phyloP scores from a whole-genome alignment of 2,113 vertebrate genomes.

The Excalfactoria chinensis region DNA sequence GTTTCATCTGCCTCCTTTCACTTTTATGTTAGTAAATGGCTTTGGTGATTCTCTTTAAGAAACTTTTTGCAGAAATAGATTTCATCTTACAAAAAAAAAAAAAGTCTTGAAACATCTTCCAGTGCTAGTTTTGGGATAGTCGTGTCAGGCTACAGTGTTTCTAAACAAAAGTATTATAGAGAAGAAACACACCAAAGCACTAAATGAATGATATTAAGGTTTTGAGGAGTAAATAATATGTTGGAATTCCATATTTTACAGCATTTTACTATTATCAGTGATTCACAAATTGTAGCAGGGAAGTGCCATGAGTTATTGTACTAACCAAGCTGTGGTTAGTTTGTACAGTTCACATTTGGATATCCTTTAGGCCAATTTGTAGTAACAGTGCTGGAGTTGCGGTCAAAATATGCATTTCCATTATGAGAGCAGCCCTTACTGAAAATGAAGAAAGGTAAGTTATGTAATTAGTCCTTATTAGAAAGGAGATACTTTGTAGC shows the following conservation, averaged over 20 bases:
- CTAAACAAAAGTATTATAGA: not conserved
- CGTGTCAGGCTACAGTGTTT: not conserved
- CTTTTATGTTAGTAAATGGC: not conserved
- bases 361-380: not conserved
- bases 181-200: not conserved
- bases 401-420: not conserved
- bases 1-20: not conserved
- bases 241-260: not conserved
- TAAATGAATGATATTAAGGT: not conserved
- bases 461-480: not conserved
- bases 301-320: not conserved
- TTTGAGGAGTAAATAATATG: not conserved
- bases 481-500: not conserved
- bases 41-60: not conserved
- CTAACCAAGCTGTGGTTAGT: not conserved
- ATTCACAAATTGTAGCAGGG: not conserved
- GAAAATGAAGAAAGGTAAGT: not conserved
- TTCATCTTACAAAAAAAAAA: not conserved
- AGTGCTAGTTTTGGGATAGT: not conserved
- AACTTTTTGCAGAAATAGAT: not conserved
- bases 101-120: not conserved
- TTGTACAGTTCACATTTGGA: not conserved
- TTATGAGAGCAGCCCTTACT: not conserved
- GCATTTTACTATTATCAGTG: not conserved
- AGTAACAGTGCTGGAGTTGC: not conserved